Percentiles rank a stretch among this genome's conserved stretches.
Conservation (phyloP, 2,888 invertebrate genomes). For the Lucinisca nassula region DNA sequence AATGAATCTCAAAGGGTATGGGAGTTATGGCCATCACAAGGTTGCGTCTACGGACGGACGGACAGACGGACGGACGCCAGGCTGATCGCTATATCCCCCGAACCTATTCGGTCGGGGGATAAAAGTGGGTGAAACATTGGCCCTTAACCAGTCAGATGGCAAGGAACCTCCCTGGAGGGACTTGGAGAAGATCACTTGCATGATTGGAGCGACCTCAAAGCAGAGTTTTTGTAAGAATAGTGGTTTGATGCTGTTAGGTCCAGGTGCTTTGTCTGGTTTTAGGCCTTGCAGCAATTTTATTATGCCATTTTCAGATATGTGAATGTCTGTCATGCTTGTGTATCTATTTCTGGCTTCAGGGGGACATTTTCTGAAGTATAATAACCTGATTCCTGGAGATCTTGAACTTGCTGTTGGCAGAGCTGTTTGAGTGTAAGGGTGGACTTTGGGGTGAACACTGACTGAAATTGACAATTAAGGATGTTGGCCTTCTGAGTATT, state of each 20-base stretch:
- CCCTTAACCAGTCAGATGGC: constrained; percentile 1
- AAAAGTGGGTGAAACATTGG: neutral
- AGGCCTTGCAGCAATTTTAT: neutral
- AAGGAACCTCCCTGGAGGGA: neutral
- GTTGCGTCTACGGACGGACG: too few relatives aligned
- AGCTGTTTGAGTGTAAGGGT: neutral
- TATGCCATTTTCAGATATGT: neutral
- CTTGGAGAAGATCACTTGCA: neutral
- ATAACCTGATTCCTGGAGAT: neutral
- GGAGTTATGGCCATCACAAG: too few relatives aligned
- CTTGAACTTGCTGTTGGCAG: neutral
- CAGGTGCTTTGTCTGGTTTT: neutral
- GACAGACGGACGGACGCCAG: too few relatives aligned
- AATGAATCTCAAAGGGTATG: too few relatives aligned
- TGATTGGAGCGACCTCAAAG: neutral
- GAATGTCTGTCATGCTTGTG: too few relatives aligned
- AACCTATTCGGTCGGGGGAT: too few relatives aligned
- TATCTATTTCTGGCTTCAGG: too few relatives aligned
- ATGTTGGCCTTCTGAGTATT: neutral
- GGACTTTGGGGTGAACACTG: neutral
- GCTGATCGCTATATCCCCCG: too few relatives aligned
- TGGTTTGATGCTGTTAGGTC: neutral
- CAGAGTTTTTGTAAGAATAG: neutral
- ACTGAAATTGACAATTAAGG: neutral
- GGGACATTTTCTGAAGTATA: neutral